Percentiles rank a stretch among this genome's conserved stretches.
Conservation (phyloP, 2,113 vertebrate genomes). For the Dicerorhinus sumatrensis region DNA sequence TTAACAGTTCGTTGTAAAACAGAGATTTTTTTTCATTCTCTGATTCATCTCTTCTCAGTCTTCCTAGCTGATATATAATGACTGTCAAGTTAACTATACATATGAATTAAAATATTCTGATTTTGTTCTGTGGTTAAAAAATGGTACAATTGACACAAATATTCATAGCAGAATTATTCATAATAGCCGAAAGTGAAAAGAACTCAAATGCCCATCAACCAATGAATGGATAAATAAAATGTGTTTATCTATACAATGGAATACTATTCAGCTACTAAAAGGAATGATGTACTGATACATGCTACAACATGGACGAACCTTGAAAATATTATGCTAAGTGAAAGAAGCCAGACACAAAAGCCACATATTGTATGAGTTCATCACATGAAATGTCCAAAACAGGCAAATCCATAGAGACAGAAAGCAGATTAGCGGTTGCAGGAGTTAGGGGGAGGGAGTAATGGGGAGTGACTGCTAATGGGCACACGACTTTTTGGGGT, state of each 20-base stretch:
- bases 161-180: neutral
- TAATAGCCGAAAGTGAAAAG: neutral
- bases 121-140: slow-evolving; percentile 14
- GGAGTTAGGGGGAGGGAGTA: neutral
- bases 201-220: neutral
- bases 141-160: slow-evolving; percentile 9
- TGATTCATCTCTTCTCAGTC: slow-evolving; percentile 12
- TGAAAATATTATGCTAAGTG: neutral
- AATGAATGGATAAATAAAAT: neutral
- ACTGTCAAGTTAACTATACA: slow-evolving; percentile 17
- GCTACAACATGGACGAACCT: neutral
- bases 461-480: neutral
- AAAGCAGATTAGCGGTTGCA: neutral
- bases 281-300: neutral
- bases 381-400: neutral
- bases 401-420: neutral
- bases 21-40: slow-evolving; percentile 1
- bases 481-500: neutral
- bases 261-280: neutral
- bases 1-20: slow-evolving; percentile 20
- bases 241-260: neutral
- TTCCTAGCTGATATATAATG: neutral
- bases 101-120: neutral
- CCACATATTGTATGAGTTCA: neutral
- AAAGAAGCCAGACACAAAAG: neutral